Evolutionary conservation across 2,888 invertebrate species (phyloP).

Genomic region (Oligia fasciuncula): DNA sequence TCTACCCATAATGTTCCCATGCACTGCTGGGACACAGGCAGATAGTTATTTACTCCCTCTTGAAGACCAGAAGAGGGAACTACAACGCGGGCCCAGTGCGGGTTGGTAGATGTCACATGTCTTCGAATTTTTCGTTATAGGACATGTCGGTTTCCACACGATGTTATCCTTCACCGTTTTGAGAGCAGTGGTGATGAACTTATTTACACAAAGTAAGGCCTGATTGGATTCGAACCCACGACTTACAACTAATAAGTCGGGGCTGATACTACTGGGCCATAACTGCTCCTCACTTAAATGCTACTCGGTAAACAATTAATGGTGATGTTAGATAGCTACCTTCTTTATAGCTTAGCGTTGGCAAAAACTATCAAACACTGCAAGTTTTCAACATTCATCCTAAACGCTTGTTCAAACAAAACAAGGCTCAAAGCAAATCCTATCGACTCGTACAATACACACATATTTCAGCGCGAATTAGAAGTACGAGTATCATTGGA

Average conservation of each 20-base stretch:
- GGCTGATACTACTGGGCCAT: background rate
- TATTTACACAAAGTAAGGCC: background rate
- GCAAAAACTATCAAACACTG: background rate
- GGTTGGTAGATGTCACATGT: too few species aligned
- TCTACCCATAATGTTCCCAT: background rate
- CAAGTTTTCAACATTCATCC: background rate
- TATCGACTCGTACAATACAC: conserved; percentile 1
- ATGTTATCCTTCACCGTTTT: background rate
- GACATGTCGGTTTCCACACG: background rate
- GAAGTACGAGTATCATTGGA: conserved; percentile 44
- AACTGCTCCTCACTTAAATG: background rate
- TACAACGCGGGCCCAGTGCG: background rate
- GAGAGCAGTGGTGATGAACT: background rate
- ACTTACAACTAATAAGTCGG: background rate
- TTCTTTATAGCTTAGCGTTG: background rate
- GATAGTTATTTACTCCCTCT: too few species aligned
- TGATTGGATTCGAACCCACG: background rate
- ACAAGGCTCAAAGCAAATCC: conserved; percentile 16
- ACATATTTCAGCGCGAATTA: conserved; percentile 43
- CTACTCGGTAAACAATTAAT: background rate
- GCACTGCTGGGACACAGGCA: background rate
- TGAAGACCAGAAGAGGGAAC: background rate
- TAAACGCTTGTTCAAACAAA: background rate
- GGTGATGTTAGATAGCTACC: background rate
- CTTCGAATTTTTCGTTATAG: too few species aligned